A percentile compares a stretch with the other conserved stretches of the same genome.
Evolutionary conservation across 2,888 invertebrate genomes (phyloP).

Genomic region (Tortrix viridana): DNA sequence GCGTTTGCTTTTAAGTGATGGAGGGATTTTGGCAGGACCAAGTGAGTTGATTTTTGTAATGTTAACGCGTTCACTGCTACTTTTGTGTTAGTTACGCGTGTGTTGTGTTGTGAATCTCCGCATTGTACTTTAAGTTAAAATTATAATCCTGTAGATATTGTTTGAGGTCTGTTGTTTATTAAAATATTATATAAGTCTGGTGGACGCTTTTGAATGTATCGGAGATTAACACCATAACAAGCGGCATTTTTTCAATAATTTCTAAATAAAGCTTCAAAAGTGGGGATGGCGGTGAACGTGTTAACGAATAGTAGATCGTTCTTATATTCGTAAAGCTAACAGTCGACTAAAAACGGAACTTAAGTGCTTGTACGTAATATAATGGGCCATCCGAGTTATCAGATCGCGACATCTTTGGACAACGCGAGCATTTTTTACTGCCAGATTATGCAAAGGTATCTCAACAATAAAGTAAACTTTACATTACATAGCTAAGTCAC

Average conservation of each 20-base stretch:
- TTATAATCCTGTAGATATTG: too few species aligned
- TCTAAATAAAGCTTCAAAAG: neutral
- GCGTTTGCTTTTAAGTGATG: conserved; percentile 66
- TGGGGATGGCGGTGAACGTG: neutral
- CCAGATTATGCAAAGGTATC: conserved; percentile 54
- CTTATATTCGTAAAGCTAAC: neutral
- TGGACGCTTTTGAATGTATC: too few species aligned
- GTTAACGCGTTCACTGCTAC: conserved; percentile 41
- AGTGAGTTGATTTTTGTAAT: conserved; percentile 61
- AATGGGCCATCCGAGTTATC: conserved; percentile 72
- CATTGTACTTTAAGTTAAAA: too few species aligned
- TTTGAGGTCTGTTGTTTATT: too few species aligned
- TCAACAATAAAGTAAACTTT: conserved; percentile 31
- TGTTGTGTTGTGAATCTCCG: too few species aligned
- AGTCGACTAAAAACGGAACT: conserved; percentile 15
- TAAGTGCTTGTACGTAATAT: conserved; percentile 47
- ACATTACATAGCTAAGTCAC: conserved; percentile 38
- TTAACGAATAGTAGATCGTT: neutral
- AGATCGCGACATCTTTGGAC: conserved; percentile 61
- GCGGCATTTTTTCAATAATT: neutral
- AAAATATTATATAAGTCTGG: too few species aligned
- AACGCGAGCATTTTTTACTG: conserved; percentile 54
- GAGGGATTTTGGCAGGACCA: conserved; percentile 58
- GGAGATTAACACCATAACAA: too few species aligned
- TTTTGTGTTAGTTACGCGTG: too few species aligned